Conservation (phyloP, 2,888 invertebrate genomes). For the Cantharis rufa region DNA sequence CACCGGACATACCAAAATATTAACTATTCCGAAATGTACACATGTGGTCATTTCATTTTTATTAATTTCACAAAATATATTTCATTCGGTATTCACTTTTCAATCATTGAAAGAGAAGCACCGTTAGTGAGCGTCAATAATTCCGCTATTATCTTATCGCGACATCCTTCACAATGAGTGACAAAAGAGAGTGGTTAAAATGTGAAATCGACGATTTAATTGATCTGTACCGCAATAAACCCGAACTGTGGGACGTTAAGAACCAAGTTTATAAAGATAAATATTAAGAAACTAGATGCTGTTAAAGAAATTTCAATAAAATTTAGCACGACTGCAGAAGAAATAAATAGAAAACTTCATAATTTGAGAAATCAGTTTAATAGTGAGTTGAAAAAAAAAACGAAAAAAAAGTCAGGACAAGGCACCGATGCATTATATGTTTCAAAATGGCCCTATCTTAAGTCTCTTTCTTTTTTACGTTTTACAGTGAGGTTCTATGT, state of each 20-base stretch:
- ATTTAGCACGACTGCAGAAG: not conserved
- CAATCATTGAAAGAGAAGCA: no score
- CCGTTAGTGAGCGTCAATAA: no score
- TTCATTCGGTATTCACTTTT: no score
- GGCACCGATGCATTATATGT: not conserved
- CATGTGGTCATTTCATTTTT: no score
- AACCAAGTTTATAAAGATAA: not conserved
- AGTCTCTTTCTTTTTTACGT: slow-evolving; percentile 1
- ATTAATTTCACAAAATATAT: no score
- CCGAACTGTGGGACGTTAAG: slow-evolving; percentile 28
- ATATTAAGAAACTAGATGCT: not conserved
- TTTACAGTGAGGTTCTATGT: not conserved
- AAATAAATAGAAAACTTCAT: not conserved
- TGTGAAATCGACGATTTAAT: slow-evolving; percentile 18
- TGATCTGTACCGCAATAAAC: slow-evolving; percentile 27
- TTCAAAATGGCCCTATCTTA: not conserved
- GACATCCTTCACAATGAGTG: not conserved
- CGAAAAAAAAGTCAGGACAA: not conserved
- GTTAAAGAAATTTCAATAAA: not conserved
- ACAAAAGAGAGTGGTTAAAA: slow-evolving; percentile 9
- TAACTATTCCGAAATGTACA: no score
- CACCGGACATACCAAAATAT: no score
- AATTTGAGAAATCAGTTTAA: slow-evolving; percentile 3
- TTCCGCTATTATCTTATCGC: no score
- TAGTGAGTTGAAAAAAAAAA: not conserved